phyloP scores from a whole-genome alignment of 2,113 vertebrate species.

The Okapia johnstoni region DNA sequence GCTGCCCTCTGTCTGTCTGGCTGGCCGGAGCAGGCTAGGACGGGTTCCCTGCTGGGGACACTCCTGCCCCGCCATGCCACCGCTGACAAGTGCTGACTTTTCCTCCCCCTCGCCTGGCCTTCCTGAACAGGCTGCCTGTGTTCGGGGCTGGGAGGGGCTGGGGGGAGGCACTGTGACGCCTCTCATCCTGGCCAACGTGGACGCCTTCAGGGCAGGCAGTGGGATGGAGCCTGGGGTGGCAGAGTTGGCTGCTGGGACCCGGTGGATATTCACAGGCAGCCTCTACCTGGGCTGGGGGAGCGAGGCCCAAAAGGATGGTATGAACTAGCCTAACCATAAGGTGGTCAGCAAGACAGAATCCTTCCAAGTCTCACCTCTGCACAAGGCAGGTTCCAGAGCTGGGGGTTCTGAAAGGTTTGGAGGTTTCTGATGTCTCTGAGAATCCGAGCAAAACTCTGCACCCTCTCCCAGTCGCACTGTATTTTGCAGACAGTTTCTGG shows the following conservation, averaged over 20 bases:
- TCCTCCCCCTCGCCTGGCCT: constrained; percentile 29
- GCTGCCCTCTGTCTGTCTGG: constrained; percentile 41
- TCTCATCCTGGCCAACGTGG: constrained; percentile 54
- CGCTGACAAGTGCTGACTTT: constrained; percentile 57
- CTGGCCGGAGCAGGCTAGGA: constrained; percentile 43
- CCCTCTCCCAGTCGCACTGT: neutral
- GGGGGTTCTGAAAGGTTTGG: neutral
- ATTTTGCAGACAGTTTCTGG: neutral
- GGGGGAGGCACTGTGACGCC: constrained; percentile 52
- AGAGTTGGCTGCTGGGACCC: neutral
- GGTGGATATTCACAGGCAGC: neutral
- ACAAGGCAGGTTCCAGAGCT: neutral
- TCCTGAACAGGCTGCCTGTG: constrained; percentile 70
- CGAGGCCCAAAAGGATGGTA: neutral
- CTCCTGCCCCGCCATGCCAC: constrained; percentile 19
- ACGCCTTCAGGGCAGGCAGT: constrained; percentile 31
- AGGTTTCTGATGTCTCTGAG: neutral
- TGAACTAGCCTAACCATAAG: neutral
- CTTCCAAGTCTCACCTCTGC: neutral
- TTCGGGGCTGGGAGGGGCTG: constrained; percentile 43
- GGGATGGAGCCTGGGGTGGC: constrained; percentile 31
- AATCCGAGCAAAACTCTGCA: neutral
- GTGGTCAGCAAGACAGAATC: neutral
- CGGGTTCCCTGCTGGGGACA: constrained; percentile 17
- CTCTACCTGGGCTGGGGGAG: neutral